Evolutionary conservation across 92 coral and sea anemone genomes (phyloP).

Genomic region (Umimayanthus kanabou): DNA sequence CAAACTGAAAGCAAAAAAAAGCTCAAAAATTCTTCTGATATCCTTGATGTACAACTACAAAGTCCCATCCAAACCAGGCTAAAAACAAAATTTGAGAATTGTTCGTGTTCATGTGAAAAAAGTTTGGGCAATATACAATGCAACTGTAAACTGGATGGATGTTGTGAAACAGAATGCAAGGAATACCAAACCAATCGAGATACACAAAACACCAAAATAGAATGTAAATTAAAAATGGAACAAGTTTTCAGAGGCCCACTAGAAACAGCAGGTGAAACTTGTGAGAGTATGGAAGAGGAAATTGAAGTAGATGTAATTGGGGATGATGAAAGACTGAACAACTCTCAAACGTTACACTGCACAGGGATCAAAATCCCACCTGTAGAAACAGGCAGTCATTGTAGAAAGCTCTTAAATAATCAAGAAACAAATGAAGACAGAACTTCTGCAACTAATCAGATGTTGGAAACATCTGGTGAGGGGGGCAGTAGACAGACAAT

Average conservation of each 20-base stretch:
- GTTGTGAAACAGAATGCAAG: not conserved
- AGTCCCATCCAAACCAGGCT: not conserved
- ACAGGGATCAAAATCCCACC: slow-evolving; percentile 1
- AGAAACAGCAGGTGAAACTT: not conserved
- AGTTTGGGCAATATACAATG: not conserved
- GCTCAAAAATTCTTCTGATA: not conserved
- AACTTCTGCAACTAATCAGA: no score
- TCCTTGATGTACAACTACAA: not conserved
- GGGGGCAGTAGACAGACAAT: not conserved
- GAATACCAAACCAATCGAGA: not conserved
- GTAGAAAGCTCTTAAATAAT: not conserved
- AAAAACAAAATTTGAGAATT: not conserved
- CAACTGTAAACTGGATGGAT: not conserved
- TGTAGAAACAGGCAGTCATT: not conserved
- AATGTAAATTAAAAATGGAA: not conserved
- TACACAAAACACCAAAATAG: not conserved
- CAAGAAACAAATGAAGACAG: not conserved
- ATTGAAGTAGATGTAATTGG: slow-evolving; percentile 23
- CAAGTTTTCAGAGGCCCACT: not conserved
- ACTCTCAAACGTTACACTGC: not conserved
- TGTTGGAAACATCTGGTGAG: not conserved
- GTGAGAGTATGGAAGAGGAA: not conserved
- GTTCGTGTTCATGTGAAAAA: not conserved
- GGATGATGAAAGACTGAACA: not conserved
- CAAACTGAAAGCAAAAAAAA: not conserved